Base-by-base conservation (phyloP, 35 echinoderm and acorn worm species). In the Eucidaris tribuloides region DNA sequence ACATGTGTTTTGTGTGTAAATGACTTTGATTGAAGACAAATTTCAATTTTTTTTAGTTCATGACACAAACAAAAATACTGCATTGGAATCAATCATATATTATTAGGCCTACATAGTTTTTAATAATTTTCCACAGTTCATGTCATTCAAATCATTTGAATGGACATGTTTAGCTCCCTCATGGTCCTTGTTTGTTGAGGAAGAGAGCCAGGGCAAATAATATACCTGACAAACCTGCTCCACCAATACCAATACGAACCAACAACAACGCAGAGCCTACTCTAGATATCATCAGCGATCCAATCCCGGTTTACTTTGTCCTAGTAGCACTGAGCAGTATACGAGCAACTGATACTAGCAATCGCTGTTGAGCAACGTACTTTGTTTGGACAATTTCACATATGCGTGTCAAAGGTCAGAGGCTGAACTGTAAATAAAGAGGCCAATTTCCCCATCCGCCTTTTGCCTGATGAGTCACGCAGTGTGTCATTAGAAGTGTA, bases 351-450 rank as follows among this genome's bases (percentile, higher is more conserved):
- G 2, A 74, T 74, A 74, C 68, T 33, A 40, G 68, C 41, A 42
- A 33, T 74, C 11, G 35, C 38, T 74, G 41, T 64, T 74, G 68
- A 42, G 68, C 68, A 74, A 74, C 23, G 68, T 44, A 74, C 68
- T 74, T 74, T 74, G 68, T 74, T 74, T 74, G 68, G 68, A 74
- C 68, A 74, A 42, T 74, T 40, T 40, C 38, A 40, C 44, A 74
- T 44, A 33, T 33, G 38, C 44, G 68, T n/a, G 68, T 74, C 68
- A 74, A 74, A 74, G 68, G 68, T 74, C 68, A 74, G 44, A n/a
- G n/a, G n/a, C 38, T 74, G 68, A 44, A 74, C 68, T 74, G 44
- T 74, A 74, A 74, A 42, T 42, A 74, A 74, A 74, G 24, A 40
- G 68, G 68, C 35, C 41, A n/a, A 74, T 33, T 33, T n/a, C 44